Evolutionary conservation across 1,140 invertebrate species (phyloP), one percentile per base, ranked within the genome.

Genomic region (Calliphora vicina): DNA sequence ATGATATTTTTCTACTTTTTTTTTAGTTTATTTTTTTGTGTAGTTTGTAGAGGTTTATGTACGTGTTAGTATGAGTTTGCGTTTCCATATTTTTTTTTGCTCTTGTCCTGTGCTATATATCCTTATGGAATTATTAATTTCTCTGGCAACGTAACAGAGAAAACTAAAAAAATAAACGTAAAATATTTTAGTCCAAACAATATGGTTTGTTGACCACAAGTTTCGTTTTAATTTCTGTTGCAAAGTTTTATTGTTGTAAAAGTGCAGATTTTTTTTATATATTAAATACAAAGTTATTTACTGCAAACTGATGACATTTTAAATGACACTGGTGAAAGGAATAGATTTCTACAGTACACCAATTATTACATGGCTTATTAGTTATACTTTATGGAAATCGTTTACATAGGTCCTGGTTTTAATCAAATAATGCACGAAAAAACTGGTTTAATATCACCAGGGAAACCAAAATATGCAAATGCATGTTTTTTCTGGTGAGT

Each of bases 191-290:
- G 20, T 26, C 25, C 71, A 27, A 73, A 73, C 71, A 73, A 73
- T 73, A 73, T 27, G 71, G 71, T 73, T 73, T 73, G 71, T 73
- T 73, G 71, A 27, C 71, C 13, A 73, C 71, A 73, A 73, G 23
- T 73, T 73, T 73, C 23, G 26, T 73, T 73, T 73, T 73, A 73
- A 73, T 73, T 73, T 27, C 25, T 73, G 71, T 26, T 73, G 71
- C 3, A 5, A 23, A 27, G 13, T 73, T 27, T 25, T 73, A 27
- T 73, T 73, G 23, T 26, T 73, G 23, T 73, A 27, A 73, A 73
- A 26, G 23, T 73, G 13, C 35, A 27, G 13, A 73, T 15, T 27
- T 73, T 72, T 73, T 15, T n/a, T n/a, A n/a, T n/a, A n/a, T 27
- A 27, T 35, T 35, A 8, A 1, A 35, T 35, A 73, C 20, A 73